Evolutionary conservation across 2,113 vertebrate genomes (phyloP), one percentile per base, ranked within the genome.

Genomic region (Gambusia holbrooki): DNA sequence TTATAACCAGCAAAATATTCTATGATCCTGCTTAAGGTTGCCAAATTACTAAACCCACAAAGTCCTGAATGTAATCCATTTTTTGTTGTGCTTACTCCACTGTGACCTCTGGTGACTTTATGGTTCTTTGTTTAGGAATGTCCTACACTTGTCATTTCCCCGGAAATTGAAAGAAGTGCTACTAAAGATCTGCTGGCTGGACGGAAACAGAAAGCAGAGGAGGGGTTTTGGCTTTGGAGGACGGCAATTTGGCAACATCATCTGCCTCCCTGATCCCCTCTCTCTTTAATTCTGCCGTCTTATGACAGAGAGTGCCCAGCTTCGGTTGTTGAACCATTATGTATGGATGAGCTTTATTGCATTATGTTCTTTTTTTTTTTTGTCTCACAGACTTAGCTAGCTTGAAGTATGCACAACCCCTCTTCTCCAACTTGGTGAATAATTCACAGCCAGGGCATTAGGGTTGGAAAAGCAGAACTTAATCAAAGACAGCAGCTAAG

Each of bases 401-500:
- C 86, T 88, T 89, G 90, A 88, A 92, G 88, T 88, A 86, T 89
- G 87, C 85, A 80, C 87, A 86, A 82, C 71, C 82, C 86, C 68
- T 81, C 87, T 85, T 82, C 85, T 80, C 86, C 84, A 84, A 84
- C 81, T 80, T 48, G 2, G 90, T 93, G 86, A 93, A 93, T 93
- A 92, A 93, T 94, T 94, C 85, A 92, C 79, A 68, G 80, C 80
- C 75, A 42, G 82, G 82, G 90, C 88, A 89, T 91, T 92, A 90
- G 87, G 89, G 87, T 71, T 64, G 79, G 87, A 88, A 93, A 74
- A 87, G 88, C 84, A 83, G 91, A 88, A 87, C 81, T 92, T 92
- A 91, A 92, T 93, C 86, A 93, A 88, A 92, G 89, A 80, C 86
- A 89, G 79, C 89, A 90, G 89, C 86, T 90, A 87, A 81, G 81